A percentile compares a stretch with the other conserved stretches of the same genome.
These are phyloP conservation scores for Crypturellus undulatus DNA, from an alignment of 2,113 vertebrate species.

Conservation along the genomic window DNA sequence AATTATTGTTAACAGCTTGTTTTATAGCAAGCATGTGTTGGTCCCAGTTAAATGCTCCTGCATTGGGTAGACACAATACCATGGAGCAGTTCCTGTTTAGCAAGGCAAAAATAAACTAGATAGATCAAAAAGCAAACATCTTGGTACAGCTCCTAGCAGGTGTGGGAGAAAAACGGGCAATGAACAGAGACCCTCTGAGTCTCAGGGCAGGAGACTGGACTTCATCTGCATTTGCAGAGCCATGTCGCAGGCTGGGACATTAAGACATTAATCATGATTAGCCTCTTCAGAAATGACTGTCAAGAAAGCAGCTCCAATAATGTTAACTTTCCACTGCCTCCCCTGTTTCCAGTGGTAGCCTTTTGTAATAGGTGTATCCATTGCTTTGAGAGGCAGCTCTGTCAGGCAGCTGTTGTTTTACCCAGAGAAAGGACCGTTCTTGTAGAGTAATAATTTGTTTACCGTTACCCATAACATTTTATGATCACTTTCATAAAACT, in stretches of 20 bases:
- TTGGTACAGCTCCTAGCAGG: neutral
- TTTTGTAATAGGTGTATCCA: neutral
- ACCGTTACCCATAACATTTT: conserved; percentile 56
- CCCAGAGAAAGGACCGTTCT: conserved; percentile 8
- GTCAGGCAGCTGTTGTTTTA: conserved; percentile 21
- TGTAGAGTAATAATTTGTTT: conserved; percentile 62
- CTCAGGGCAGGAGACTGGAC: neutral
- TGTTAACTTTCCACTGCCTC: neutral
- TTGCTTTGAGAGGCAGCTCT: conserved; percentile 11
- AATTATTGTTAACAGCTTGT: neutral
- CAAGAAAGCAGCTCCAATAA: neutral
- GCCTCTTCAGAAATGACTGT: neutral
- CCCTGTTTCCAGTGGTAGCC: neutral
- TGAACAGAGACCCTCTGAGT: neutral
- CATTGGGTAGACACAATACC: neutral
- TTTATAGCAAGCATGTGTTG: neutral
- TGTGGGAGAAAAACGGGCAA: neutral
- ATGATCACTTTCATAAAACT: conserved; percentile 59
- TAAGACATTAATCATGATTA: neutral
- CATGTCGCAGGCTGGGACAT: neutral
- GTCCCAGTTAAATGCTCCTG: neutral
- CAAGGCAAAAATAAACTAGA: neutral
- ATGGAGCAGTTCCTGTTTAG: neutral
- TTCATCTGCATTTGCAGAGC: neutral
- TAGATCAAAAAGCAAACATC: neutral